phyloP scores from a whole-genome alignment of 1,140 invertebrate species.

The Zaprionus tsacasi region DNA sequence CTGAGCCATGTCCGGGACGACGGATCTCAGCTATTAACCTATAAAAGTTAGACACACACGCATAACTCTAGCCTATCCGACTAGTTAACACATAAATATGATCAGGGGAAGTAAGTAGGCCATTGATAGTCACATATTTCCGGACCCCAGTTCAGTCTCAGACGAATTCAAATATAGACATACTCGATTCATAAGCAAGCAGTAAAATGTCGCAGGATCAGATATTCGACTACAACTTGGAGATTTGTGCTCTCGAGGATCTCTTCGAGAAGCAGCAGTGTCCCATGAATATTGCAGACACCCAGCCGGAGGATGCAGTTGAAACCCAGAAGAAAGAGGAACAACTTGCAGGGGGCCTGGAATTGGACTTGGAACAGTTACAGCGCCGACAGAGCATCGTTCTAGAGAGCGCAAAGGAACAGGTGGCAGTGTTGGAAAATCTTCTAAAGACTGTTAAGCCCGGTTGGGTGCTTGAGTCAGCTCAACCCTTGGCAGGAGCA shows the following conservation, averaged over 20 bases:
- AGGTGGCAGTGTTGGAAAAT: constrained; percentile 17
- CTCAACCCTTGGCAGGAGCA: not conserved
- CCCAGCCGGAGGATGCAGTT: not conserved
- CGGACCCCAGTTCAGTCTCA: too few species aligned
- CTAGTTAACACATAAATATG: too few species aligned
- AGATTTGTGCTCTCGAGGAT: not conserved
- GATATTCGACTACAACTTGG: not conserved
- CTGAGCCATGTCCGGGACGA: too few species aligned
- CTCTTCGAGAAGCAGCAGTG: not conserved
- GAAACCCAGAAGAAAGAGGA: not conserved
- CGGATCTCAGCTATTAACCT: too few species aligned
- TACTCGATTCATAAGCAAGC: too few species aligned
- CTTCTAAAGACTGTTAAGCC: constrained; percentile 11
- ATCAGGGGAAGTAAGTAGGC: too few species aligned
- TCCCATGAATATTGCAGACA: not conserved
- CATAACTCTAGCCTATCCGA: too few species aligned
- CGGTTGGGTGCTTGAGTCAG: constrained; percentile 4
- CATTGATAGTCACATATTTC: too few species aligned
- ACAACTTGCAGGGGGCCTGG: too few species aligned
- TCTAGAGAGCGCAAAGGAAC: constrained; percentile 22
- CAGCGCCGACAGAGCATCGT: constrained; percentile 29
- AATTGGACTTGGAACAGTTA: constrained; percentile 8
- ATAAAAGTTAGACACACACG: too few species aligned
- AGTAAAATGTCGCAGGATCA: not conserved
- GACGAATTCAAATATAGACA: too few species aligned